Percentiles rank a stretch among this genome's conserved stretches.
phyloP scores from a whole-genome alignment of 1,140 invertebrate genomes.

The Apis cerana region DNA sequence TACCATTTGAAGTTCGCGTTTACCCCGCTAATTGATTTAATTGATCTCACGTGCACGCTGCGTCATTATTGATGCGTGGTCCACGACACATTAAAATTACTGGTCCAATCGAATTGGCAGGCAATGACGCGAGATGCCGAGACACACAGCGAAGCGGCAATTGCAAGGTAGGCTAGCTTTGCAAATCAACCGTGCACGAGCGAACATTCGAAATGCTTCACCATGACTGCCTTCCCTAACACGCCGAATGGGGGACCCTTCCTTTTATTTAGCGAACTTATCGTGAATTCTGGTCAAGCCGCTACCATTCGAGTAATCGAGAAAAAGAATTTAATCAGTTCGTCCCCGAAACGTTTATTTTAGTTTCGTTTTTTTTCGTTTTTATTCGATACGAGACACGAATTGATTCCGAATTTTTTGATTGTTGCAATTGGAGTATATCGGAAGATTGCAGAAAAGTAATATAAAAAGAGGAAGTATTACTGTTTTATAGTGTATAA shows the following conservation, averaged over 20 bases:
- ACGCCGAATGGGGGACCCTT: not conserved
- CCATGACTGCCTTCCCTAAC: constrained; percentile 31
- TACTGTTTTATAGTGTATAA: no score
- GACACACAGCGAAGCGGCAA: constrained; percentile 45
- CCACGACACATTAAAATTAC: constrained; percentile 66
- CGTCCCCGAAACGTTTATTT: no score
- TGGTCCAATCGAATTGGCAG: constrained; percentile 61
- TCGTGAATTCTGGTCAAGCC: not conserved
- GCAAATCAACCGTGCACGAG: constrained; percentile 55
- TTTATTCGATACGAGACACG: no score
- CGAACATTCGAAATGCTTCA: constrained; percentile 41
- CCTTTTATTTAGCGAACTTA: not conserved
- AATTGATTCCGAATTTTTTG: no score
- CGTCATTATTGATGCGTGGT: constrained; percentile 66
- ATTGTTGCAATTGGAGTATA: no score
- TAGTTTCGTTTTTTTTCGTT: no score
- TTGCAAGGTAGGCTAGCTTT: constrained; percentile 41
- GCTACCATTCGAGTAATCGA: not conserved
- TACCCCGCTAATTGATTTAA: constrained; percentile 66
- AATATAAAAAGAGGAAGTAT: no score
- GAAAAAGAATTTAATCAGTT: no score
- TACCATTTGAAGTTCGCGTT: constrained; percentile 21
- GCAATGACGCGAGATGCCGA: constrained; percentile 61
- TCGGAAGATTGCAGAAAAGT: no score
- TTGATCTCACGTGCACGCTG: constrained; percentile 63